Conservation (phyloP, 2,797 vertebrate species). For the Setipinna tenuifilis region DNA sequence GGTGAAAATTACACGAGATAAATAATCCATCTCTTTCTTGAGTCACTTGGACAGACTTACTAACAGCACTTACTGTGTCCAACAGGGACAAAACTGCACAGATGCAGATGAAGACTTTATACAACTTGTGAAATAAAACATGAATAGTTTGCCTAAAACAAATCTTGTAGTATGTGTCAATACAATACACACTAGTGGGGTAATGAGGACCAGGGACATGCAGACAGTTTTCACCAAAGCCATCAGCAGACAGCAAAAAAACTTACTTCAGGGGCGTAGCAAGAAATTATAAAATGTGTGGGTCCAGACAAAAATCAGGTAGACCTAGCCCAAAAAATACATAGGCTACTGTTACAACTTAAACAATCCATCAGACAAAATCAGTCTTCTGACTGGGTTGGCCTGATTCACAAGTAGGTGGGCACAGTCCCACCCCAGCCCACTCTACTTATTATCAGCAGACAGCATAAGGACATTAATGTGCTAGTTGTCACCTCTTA, state of each 20-base stretch:
- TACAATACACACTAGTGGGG: background rate
- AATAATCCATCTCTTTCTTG: background rate
- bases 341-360: too few species aligned
- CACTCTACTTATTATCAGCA: too few species aligned
- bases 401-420: too few species aligned
- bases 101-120: background rate
- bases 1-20: background rate
- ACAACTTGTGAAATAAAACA: background rate
- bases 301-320: too few species aligned
- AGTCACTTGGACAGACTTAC: background rate
- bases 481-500: slow-evolving; percentile 25
- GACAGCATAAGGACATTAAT: background rate
- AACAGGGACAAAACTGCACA: background rate
- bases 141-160: background rate
- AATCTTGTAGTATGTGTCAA: background rate
- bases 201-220: background rate
- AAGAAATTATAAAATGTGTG: too few species aligned
- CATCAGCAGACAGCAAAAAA: too few species aligned
- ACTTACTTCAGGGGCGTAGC: too few species aligned
- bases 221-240: too few species aligned
- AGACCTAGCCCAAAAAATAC: too few species aligned
- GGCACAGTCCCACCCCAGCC: too few species aligned
- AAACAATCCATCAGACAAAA: too few species aligned
- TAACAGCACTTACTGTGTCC: background rate
- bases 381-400: too few species aligned